Conservation (phyloP, 2,888 invertebrate species). For the Melinaea menophilus region DNA sequence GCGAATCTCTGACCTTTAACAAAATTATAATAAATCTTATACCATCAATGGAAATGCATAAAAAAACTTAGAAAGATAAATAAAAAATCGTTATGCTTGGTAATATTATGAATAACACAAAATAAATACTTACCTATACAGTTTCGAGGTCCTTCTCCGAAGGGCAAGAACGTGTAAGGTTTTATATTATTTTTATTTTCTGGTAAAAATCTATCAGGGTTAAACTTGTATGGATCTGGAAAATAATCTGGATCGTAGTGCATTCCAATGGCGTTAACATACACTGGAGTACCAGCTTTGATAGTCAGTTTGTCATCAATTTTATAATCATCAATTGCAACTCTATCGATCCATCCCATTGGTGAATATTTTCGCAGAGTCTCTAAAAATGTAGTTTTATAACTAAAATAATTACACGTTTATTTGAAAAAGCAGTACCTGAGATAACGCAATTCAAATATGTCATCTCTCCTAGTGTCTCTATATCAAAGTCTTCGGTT, state of each 20-base stretch:
- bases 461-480: slow-evolving; percentile 1
- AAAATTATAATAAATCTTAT: not conserved
- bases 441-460: not conserved
- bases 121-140: too few species aligned
- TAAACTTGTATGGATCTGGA: slow-evolving; percentile 71
- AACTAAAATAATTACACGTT: too few species aligned
- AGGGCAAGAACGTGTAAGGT: slow-evolving; percentile 59
- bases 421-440: not conserved
- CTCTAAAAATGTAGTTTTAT: too few species aligned
- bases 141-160: slow-evolving; percentile 65
- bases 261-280: slow-evolving; percentile 42
- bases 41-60: too few species aligned
- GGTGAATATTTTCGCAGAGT: too few species aligned
- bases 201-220: slow-evolving; percentile 74
- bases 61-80: too few species aligned
- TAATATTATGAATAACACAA: not conserved
- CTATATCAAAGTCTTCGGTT: not conserved
- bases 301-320: slow-evolving; percentile 39
- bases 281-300: slow-evolving; percentile 43
- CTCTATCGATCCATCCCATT: too few species aligned
- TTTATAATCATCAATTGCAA: slow-evolving; percentile 28
- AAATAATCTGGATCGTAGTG: slow-evolving; percentile 65
- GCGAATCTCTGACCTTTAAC: slow-evolving; percentile 46
- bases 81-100: too few species aligned
- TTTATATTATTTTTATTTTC: slow-evolving; percentile 63